Base-by-base conservation (phyloP, 2,797 vertebrate species). In the Moxostoma hubbsi region DNA sequence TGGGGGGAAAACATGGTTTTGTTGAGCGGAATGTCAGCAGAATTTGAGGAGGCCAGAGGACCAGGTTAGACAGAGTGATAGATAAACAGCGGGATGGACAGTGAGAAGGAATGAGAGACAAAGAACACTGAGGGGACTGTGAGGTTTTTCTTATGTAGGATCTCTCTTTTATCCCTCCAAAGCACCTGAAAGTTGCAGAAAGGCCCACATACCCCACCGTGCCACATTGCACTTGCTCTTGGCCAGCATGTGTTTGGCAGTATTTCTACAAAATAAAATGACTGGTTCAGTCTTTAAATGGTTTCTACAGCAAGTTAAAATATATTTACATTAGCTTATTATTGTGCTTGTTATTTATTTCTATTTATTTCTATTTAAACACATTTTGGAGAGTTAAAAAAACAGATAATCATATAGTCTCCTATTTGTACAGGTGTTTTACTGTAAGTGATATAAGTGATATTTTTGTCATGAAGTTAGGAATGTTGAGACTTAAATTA, bases 1-100 rank as follows among this genome's bases (percentile, higher is more conserved):
- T 49, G 80, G 80, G 85, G 85, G 81, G 83, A 55, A 79, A 77
- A 74, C 84, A 81, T 77, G 62, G 71, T 57, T 86, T 88, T 88
- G 88, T 88, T 81, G 76, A 66, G 58, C 50, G 82, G 86, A 87
- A 89, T 87, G 86, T 87, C 83, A 76, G 83, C 61, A 12, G 69
- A 80, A 87, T 86, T 81, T 18, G 75, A 77, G 73, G 80, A 86
- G 81, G 78, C 80, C 74, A 80, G 73, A 81, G 76, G 76, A 81
- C 71, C 51, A 70, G 18, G 18, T 24, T n/a, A 84, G 79, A 79
- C 54, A 75, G 65, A 71, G 77, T 80, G 43, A 66, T 57, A 79
- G 54, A 72, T 12, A 13, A n/a, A 53, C 12, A 45, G 9, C 45
- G 36, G 36, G 4, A 78, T 36, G 57, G 64, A 55, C 54, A 70